A percentile compares a stretch with the other conserved stretches of the same genome.
Evolutionary conservation across 2,888 invertebrate species (phyloP).

Genomic region (Athripsodes cinereus): DNA sequence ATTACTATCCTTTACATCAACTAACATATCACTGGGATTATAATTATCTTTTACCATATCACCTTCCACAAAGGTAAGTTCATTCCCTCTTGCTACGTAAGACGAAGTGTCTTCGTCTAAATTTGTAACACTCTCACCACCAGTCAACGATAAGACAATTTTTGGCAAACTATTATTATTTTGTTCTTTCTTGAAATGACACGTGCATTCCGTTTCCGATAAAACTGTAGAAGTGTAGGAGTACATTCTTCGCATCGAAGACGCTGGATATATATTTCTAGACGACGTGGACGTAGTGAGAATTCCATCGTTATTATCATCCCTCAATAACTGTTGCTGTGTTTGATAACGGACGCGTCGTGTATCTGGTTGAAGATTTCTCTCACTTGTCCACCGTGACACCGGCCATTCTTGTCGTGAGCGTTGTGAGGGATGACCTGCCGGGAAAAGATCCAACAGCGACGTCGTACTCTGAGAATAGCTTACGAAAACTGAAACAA

Average conservation of each 20-base stretch:
- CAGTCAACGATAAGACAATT: not conserved
- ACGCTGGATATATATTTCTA: conserved; percentile 32
- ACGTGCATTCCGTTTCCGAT: conserved; percentile 25
- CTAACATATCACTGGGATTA: too few relatives aligned
- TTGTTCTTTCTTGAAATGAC: conserved; percentile 10
- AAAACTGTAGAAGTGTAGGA: conserved; percentile 21
- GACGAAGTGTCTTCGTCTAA: not conserved
- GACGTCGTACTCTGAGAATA: conserved; percentile 76
- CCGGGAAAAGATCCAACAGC: conserved; percentile 70
- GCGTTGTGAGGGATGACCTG: conserved; percentile 66
- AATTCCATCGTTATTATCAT: too few relatives aligned
- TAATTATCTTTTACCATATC: not conserved
- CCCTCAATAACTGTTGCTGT: too few relatives aligned
- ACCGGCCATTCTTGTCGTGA: conserved; percentile 66
- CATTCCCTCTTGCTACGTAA: not conserved
- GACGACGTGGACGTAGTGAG: conserved; percentile 17
- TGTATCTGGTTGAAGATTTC: not conserved
- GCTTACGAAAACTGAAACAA: conserved; percentile 74
- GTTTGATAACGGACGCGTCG: not conserved
- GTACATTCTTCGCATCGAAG: conserved; percentile 37
- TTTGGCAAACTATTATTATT: not conserved
- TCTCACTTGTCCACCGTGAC: conserved; percentile 34
- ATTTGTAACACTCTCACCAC: not conserved
- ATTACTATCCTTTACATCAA: not conserved
- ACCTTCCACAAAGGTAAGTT: not conserved